Evolutionary conservation across 2,113 vertebrate genomes (phyloP), one percentile per base, ranked within the genome.

Genomic region (Neolamprologus brichardi): DNA sequence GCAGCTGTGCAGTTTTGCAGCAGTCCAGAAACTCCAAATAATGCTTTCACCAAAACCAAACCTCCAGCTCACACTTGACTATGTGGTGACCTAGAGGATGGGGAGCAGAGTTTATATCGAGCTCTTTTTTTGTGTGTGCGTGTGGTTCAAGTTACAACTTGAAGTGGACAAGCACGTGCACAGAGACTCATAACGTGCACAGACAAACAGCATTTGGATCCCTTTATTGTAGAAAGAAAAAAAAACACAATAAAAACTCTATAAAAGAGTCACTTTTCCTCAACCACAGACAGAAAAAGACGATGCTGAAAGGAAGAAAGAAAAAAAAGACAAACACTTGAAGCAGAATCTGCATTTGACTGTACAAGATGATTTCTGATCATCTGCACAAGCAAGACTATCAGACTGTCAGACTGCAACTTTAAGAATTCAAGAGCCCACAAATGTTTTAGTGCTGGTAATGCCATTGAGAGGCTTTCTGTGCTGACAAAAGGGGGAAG

Each of bases 221-320:
- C 82, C 80, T 91, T 92, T 89, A 93, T 83, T 92, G 83, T 87
- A 56, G 67, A 80, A 86, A 83, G 56, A 28, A 83, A 84, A 83
- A 83, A 28, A 46, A 15, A 49, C 1, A 44, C 10, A 81, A 51
- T 46, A 64, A 79, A 56, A 44, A 25, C 20, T 81, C 70, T 39
- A 52, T 15, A 67, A 85, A 77, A 70, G 15, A 83, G 49, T 82
- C 2, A 3, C 81, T 53, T 87, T 81, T 85, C 67, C 37, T 91
- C 34, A 84, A 82, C 84, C 23, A 60, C 82, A 90, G 20, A 46
- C 44, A 77, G 79, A 86, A 49, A 84, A 52, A 17, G 85, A 87
- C 30, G n/a, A 51, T 83, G 64, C 11, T 58, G n/a, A 75, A 82
- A 87, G 32, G 32, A 60, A 64, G 79, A 91, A 82, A 83, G 3